phyloP scores from a whole-genome alignment of 2,797 vertebrate genomes.

The Phrynocephalus forsythii region DNA sequence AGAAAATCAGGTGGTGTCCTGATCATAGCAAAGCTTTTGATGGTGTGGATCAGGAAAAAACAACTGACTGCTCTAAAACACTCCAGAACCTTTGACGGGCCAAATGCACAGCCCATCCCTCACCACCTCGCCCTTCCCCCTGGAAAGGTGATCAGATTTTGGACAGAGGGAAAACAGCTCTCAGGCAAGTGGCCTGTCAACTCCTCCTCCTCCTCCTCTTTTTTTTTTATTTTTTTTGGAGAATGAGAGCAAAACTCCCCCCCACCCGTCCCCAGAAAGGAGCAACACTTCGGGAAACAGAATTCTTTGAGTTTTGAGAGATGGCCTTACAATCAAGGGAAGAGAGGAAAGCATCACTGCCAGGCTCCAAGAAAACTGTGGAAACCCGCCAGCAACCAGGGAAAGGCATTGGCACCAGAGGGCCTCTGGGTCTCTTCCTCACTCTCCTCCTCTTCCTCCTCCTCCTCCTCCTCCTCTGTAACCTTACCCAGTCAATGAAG shows the following conservation, averaged over 20 bases:
- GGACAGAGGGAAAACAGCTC: neutral
- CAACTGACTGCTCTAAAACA: too few relatives aligned
- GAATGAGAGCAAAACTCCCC: neutral
- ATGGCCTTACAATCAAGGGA: neutral
- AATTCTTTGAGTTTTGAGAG: neutral
- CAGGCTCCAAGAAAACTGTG: slow-evolving; percentile 40
- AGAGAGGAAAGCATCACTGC: neutral
- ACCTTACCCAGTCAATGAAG: slow-evolving; percentile 72
- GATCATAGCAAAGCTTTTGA: too few relatives aligned
- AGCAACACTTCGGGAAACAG: neutral
- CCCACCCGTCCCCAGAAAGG: neutral
- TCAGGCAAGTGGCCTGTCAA: neutral
- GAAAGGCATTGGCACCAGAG: slow-evolving; percentile 23
- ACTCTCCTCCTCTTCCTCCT: neutral
- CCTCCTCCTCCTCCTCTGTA: slow-evolving; percentile 52
- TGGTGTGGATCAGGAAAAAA: too few relatives aligned
- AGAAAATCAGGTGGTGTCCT: too few relatives aligned
- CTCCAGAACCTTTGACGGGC: too few relatives aligned
- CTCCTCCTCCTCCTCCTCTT: neutral
- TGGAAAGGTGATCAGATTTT: too few relatives aligned
- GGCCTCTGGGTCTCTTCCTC: slow-evolving; percentile 11
- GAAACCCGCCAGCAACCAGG: slow-evolving; percentile 10
- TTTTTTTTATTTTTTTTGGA: too few relatives aligned
- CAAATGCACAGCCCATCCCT: too few relatives aligned
- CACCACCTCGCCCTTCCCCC: too few relatives aligned